Evolutionary conservation across 2,888 invertebrate genomes (phyloP), one percentile per base, ranked within the genome.

Genomic region (Chrysina gloriosa): DNA sequence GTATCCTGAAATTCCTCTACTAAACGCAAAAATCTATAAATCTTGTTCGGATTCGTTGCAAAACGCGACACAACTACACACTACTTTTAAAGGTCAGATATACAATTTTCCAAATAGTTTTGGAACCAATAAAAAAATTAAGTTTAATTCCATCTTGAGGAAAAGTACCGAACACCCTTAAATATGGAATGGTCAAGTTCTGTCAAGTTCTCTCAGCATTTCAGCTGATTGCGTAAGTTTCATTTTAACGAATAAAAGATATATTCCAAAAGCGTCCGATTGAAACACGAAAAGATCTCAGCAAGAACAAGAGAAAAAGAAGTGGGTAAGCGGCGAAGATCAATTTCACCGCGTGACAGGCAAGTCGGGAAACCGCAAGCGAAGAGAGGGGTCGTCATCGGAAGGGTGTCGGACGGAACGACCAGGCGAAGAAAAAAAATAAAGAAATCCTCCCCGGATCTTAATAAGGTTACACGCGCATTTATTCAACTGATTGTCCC

Each of bases 381-480:
- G 4, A 42, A 42, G 19, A 19, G 14, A 52, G 7, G 29, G 29
- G 50, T 29, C 50, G 14, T 6, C 7, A 29, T 31, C 50, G 50
- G 7, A 27, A 52, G 27, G 14, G 7, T 25, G 14, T 39, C 39
- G 42, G 19, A 16, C 1, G 34, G 50, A 29, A 27, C 5, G 50
- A 9, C n/a, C 25, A 9, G 11, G 14, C 25, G 14, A 6, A 25
- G 11, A 23, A 25, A 34, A 23, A 36, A 39, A 23, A 56, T 14
- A 25, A 39, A 25, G 16, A 39, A 58, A 58, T 58, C 58, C 39
- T 39, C 58, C 42, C 42, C 42, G 14, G 39, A 39, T 42, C 58
- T 39, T 58, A 58, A 58, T 58, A 58, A 58, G 58, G 58, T 58
- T 58, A 58, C 58, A 58, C 39, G 58, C 58, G 27, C 58, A 58